Evolutionary conservation across 1,140 invertebrate species (phyloP), one percentile per base, ranked within the genome.

Genomic region (Anthonomus grandis): DNA sequence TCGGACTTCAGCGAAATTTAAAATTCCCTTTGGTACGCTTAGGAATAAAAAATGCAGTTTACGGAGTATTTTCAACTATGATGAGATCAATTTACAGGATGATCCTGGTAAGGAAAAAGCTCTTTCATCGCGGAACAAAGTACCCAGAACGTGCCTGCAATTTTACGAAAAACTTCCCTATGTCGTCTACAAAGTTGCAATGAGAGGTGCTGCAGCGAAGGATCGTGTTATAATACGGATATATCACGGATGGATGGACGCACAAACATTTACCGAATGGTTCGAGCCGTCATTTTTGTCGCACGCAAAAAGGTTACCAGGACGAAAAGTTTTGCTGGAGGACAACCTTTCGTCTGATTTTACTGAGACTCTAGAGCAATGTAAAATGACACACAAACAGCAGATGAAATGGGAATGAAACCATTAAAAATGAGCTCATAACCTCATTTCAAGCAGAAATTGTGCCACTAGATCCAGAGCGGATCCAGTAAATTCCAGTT

Each of bases 41-140:
- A 9, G 8, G 27, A 0, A n/a, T 31, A n/a, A n/a, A 31, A n/a
- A 31, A 31, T 31, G 27, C 8, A n/a, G 27, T 9, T 31, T 31
- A 8, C 27, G n/a, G 6, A 47, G 31, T 27, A 68, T 75, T 13
- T 57, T 68, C 10, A 77, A 77, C 54, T 77, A 68, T 62, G 74
- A 77, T 60, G 70, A 76, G 60, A 77, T 70, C 2, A 75, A 75
- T 57, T 41, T 75, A n/a, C 51, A 42, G 0, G 71, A 54, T 46
- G 44, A 48, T n/a, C 42, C 42, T 13, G 21, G 42, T 10, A 75
- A 59, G 59, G 10, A 62, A 66, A 63, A 64, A 62, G 25, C 41
- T 8, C 51, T 66, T 0, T 75, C 70, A 54, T 57, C 66, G 10
- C 69, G 74, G 2, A 75, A 75, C 52, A 74, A 74, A 55, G 62